phyloP scores from a whole-genome alignment of 1,140 invertebrate species.

The Drosophila orena region DNA sequence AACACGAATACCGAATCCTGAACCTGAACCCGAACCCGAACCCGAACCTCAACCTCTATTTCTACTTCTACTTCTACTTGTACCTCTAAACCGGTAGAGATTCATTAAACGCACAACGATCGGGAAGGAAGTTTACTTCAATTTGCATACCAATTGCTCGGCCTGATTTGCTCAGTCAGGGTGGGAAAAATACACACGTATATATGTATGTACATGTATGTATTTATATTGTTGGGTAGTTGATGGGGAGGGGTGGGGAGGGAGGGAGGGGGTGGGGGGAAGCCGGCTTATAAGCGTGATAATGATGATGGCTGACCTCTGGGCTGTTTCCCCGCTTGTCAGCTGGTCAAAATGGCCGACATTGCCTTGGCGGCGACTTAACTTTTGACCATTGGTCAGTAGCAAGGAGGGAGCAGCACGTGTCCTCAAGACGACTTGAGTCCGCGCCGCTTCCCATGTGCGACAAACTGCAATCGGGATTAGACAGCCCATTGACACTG shows the following conservation, averaged over 20 bases:
- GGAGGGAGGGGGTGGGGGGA: no score
- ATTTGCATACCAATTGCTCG: conserved; percentile 82
- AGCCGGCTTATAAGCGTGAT: conserved; percentile 77
- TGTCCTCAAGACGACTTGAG: conserved; percentile 44
- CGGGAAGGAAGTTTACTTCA: conserved; percentile 60
- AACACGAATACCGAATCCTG: background rate
- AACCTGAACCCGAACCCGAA: conserved; percentile 2
- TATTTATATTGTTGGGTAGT: background rate
- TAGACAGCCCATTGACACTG: conserved; percentile 78
- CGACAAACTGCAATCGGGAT: conserved; percentile 42
- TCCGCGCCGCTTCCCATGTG: no score
- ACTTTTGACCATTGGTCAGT: conserved; percentile 80
- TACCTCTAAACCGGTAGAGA: conserved; percentile 40
- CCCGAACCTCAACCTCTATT: no score
- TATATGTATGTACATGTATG: background rate
- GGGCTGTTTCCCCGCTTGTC: conserved; percentile 1
- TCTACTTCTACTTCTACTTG: no score
- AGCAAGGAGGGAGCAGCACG: conserved; percentile 47
- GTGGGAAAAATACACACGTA: background rate
- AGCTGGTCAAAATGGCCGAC: conserved; percentile 72
- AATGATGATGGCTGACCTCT: conserved; percentile 84
- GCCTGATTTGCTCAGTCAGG: conserved; percentile 65
- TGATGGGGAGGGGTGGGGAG: no score
- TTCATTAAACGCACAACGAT: conserved; percentile 71
- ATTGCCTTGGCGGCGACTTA: conserved; percentile 50